Evolutionary conservation across 1,140 invertebrate genomes (phyloP).

Genomic region (Psilanteris sp.): DNA sequence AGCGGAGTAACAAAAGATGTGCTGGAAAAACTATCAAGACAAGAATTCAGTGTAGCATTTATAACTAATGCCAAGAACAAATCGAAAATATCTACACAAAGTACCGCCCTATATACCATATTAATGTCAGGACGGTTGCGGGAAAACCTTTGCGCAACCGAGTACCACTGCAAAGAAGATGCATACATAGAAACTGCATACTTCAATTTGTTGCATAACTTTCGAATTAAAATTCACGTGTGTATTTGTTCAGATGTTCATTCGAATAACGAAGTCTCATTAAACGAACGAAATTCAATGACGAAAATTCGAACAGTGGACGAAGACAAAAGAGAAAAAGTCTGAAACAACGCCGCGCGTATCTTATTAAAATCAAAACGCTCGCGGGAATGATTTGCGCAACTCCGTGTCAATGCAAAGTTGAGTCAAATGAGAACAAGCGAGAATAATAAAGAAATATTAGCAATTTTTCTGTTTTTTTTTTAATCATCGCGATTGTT

Average conservation of each 20-base stretch:
- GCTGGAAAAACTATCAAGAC: not conserved
- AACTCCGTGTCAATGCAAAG: slow-evolving; percentile 34
- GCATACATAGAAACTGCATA: slow-evolving; percentile 45
- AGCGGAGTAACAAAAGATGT: no score
- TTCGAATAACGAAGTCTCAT: slow-evolving; percentile 9
- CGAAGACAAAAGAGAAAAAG: slow-evolving; percentile 10
- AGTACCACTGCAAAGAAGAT: slow-evolving; percentile 42
- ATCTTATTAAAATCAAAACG: slow-evolving; percentile 50
- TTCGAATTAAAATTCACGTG: slow-evolving; percentile 20
- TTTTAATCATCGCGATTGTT: no score
- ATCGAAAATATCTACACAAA: slow-evolving; percentile 19
- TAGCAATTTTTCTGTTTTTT: no score
- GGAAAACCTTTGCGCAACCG: slow-evolving; percentile 52
- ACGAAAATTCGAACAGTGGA: slow-evolving; percentile 4
- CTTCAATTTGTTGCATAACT: slow-evolving; percentile 38
- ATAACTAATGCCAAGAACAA: slow-evolving; percentile 32
- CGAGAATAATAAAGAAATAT: not conserved
- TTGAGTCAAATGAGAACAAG: slow-evolving; percentile 20
- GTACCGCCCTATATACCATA: slow-evolving; percentile 48
- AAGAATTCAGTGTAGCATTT: slow-evolving; percentile 24
- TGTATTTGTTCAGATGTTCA: not conserved
- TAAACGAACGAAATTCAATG: slow-evolving; percentile 7
- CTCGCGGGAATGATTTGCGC: slow-evolving; percentile 49
- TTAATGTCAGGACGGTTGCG: slow-evolving; percentile 54
- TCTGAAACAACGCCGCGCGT: slow-evolving; percentile 8